Evolutionary conservation across 53 echinoderm and acorn worm species (phyloP), one percentile per base, ranked within the genome.

Genomic region (Zoroaster sp.): DNA sequence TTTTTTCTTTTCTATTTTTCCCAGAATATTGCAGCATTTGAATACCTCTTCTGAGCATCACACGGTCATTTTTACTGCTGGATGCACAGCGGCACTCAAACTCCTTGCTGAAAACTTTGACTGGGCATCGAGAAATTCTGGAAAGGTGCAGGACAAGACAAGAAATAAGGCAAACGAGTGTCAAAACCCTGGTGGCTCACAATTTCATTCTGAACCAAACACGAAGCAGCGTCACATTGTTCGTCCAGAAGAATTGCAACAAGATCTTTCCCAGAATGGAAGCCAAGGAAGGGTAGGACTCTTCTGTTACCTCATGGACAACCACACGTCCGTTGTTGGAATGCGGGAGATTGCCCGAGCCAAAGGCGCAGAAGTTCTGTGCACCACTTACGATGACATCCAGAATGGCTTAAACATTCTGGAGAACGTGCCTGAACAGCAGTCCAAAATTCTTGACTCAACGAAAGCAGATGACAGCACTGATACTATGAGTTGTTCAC

Each of bases 241-340:
- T n/a, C n/a, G n/a, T n/a, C n/a, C n/a, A n/a, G n/a, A n/a, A n/a
- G n/a, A n/a, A 28, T 3, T 15, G 12, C 47, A 47, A 9, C 46
- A 0, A 30, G 21, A 67, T 32, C 75, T 33, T 33, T 46, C 63
- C 65, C 45, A 77, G 35, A 40, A 55, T 31, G 41, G 45, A 35
- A 69, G 21, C 41, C 11, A 51, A 12, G 40, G 25, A 9, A 17
- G 21, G 4, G 44, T 38, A n/a, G 90, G 90, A 4, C 54, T 91
- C 36, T 95, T 97, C 53, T 92, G 92, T 80, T 97, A 95, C 83
- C 85, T 97, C 15, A 75, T 93, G n/a, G 94, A 97, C 82, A 92
- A 93, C 59, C 97, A 97, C 41, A 97, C 97, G 4, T 97, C 97
- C 17, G 91, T 95, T 20, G 88, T 97, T 17, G 97, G 97, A 0